Base-by-base conservation (phyloP, 2,888 invertebrate species). In the Netelia fuscicornis region DNA sequence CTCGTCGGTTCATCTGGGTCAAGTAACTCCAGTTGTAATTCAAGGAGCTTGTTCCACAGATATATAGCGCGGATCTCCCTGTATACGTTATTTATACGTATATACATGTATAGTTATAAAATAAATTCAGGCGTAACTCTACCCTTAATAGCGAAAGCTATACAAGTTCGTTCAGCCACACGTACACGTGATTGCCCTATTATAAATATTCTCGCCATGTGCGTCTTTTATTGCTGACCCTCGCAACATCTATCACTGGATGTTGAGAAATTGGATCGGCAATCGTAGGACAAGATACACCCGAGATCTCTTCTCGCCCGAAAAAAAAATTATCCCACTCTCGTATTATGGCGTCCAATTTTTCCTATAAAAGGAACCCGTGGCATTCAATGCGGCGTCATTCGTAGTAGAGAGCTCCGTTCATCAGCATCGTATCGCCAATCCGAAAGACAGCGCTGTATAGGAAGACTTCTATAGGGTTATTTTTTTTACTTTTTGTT, bases 1-100 rank as follows among this genome's bases (percentile, higher is more conserved):
- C 85, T 83, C 81, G 81, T 85, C 85, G 77, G 86, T 90, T 89
- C 81, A 88, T 90, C 56, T 89, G 84, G 89, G 89, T 90, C 90
- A 88, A 87, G 90, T 90, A 90, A 89, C 75, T 88, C 87, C 87
- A 89, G 89, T 87, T 88, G 89, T 84, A 85, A 84, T 85, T 86
- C 87, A 89, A 90, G 88, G 87, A 90, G 87, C 79, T 76, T 80
- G 77, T 75, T 60, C 10, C 48, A 48, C 6, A 6, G 37, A 37
- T 37, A 37, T 37, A 37, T 37, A 37, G 37, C 37, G 37, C 37
- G 8, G 6, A 37, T 37, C 37, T 37, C 37, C 1, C 37, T 37
- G 37, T 37, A 6, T 37, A 37, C 37, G 37, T 37, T 37, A 37
- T 37, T 37, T 37, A 37, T 37, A 37, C 6, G 42, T 54, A 58